Percentiles rank a stretch among this genome's conserved stretches.
phyloP scores from a whole-genome alignment of 2,888 invertebrate species.

The Imbricaverruca yamaguchii region DNA sequence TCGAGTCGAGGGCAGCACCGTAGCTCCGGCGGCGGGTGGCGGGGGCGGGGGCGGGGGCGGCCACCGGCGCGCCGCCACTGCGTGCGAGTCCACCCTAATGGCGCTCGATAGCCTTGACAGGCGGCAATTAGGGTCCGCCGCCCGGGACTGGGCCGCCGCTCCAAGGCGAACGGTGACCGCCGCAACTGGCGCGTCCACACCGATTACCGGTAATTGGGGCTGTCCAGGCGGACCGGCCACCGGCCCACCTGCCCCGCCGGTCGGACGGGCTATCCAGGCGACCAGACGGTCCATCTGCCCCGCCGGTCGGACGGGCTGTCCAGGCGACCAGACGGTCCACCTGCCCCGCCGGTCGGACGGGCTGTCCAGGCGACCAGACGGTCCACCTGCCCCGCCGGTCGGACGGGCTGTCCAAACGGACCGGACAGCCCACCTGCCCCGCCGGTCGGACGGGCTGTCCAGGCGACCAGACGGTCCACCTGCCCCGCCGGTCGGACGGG shows the following conservation, averaged over 20 bases:
- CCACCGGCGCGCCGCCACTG: neutral
- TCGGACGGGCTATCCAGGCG: neutral
- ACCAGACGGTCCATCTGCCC: neutral
- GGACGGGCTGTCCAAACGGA: neutral
- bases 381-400: no score
- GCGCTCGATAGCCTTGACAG: constrained; percentile 19
- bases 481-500: neutral
- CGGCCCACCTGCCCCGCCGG: neutral
- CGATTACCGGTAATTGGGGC: constrained; percentile 10
- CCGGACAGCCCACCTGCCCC: neutral
- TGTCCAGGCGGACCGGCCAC: neutral
- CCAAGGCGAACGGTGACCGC: neutral
- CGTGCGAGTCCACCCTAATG: constrained; percentile 2
- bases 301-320: neutral
- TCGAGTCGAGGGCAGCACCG: no score
- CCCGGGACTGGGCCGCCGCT: neutral
- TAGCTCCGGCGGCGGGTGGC: neutral
- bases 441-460: no score
- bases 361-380: neutral
- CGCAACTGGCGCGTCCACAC: neutral
- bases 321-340: neutral
- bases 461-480: neutral
- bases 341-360: neutral
- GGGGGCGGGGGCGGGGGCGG: neutral
- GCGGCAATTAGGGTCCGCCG: neutral